Evolutionary conservation across 1,140 invertebrate genomes (phyloP), one percentile per base, ranked within the genome.

Genomic region (Leptinotarsa lineolata): DNA sequence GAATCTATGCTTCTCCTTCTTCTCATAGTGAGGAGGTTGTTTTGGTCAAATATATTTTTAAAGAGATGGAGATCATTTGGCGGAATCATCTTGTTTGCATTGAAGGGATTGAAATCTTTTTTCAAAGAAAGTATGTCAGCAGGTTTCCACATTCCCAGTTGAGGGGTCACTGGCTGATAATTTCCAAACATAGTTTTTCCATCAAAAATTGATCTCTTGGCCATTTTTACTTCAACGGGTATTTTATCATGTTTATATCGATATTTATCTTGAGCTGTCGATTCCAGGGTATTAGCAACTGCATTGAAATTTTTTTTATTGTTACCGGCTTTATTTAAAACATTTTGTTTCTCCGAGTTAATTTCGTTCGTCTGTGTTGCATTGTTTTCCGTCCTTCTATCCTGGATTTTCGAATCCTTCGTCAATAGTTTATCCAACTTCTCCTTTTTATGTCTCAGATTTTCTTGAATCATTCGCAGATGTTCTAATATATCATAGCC

Each of bases 121-220:
- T 68, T 72, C 46, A 75, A 21, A 15, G 39, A 61, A 13, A 77
- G 61, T 12, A 79, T 74, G 22, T 81, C 78, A 2, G 66, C 45
- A 59, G 76, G 76, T 74, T 76, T 74, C 78, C 74, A 77, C 6
- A 64, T 21, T 68, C 71, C 72, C 18, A 79, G 65, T 15, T 45
- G 66, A 20, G 61, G 44, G 2, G 71, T 74, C 13, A 74, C 20
- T 12, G 76, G 72, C 68, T 74, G 60, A 54, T 79, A 77, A 16
- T 72, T 46, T 21, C 74, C 72, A 67, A 75, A 74, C 8, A 69
- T 58, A 21, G 70, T 30, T 22, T 75, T 72, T 2, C 59, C 11
- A 30, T 44, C 4, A 65, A 64, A 69, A 24, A 67, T 65, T 22
- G 71, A 68, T 64, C 74, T 39, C 68, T 72, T 68, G 3, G 15